Conservation (phyloP, 2,888 invertebrate genomes). For the Allacma fusca region DNA sequence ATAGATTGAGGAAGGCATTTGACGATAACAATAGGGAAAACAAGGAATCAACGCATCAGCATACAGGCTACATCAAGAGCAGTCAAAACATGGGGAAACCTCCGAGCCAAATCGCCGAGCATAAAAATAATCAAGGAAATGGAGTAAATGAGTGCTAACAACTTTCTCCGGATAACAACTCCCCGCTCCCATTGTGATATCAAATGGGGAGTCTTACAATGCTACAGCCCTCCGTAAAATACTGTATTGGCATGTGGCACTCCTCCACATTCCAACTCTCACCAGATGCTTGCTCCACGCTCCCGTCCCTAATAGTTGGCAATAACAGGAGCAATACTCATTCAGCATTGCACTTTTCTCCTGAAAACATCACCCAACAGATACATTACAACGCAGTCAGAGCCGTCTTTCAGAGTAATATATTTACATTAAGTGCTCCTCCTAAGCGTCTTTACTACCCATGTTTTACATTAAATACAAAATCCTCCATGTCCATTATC, state of each 20-base stretch:
- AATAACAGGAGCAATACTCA: neutral
- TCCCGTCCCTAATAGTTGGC: neutral
- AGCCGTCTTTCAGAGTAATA: too few species aligned
- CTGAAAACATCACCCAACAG: neutral
- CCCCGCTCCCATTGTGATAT: neutral
- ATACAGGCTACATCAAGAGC: too few species aligned
- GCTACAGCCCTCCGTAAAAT: neutral
- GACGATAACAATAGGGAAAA: too few species aligned
- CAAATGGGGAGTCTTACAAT: neutral
- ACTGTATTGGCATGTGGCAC: too few species aligned
- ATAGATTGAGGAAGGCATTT: neutral
- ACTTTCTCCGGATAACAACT: neutral
- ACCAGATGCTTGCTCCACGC: neutral
- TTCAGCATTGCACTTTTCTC: neutral
- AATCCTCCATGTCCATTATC: too few species aligned
- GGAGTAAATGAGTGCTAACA: constrained; percentile 42
- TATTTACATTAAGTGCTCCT: too few species aligned
- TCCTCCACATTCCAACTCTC: neutral
- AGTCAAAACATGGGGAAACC: too few species aligned
- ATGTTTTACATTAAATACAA: too few species aligned
- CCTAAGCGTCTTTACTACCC: too few species aligned
- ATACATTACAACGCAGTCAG: neutral
- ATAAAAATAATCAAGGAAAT: constrained; percentile 51
- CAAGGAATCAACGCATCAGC: too few species aligned
- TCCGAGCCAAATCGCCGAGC: neutral